phyloP scores from a whole-genome alignment of 1,140 invertebrate species.

The Solenopsis fugax region DNA sequence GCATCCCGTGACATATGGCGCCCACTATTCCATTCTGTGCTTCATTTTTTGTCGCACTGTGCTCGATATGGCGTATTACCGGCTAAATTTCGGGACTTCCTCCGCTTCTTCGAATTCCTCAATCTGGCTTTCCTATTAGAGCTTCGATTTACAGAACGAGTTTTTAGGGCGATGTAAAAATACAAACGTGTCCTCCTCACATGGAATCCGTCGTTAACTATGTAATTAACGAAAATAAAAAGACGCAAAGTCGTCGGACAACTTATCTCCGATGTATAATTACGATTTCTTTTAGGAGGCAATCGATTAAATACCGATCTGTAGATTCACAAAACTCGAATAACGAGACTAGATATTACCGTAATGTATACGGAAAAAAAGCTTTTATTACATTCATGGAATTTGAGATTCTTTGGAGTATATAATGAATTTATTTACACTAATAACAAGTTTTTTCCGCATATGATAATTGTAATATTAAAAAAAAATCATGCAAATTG shows the following conservation, averaged over 20 bases:
- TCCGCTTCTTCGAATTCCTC: conserved; percentile 68
- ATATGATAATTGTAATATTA: not conserved
- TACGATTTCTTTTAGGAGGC: not conserved
- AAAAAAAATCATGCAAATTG: not conserved
- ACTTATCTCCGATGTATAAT: conserved; percentile 16
- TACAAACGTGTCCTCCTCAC: not conserved
- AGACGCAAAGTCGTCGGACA: not conserved
- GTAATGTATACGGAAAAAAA: not conserved
- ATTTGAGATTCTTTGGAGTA: not conserved
- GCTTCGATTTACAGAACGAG: conserved; percentile 60
- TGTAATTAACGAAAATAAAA: conserved; percentile 16
- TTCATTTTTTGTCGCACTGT: conserved; percentile 45
- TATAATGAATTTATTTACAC: conserved; percentile 8
- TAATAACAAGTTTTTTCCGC: not conserved
- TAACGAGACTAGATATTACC: not conserved
- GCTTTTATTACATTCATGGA: not conserved
- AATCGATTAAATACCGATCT: conserved; percentile 20
- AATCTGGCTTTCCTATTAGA: conserved; percentile 55
- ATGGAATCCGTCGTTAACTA: not conserved
- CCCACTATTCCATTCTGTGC: conserved; percentile 26
- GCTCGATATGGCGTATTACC: conserved; percentile 70
- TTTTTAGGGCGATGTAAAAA: conserved; percentile 39
- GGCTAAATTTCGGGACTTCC: conserved; percentile 58
- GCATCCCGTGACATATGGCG: conserved; percentile 66
- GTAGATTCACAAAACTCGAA: not conserved